Conservation (phyloP, 2,113 vertebrate species). For the Rostratula benghalensis region DNA sequence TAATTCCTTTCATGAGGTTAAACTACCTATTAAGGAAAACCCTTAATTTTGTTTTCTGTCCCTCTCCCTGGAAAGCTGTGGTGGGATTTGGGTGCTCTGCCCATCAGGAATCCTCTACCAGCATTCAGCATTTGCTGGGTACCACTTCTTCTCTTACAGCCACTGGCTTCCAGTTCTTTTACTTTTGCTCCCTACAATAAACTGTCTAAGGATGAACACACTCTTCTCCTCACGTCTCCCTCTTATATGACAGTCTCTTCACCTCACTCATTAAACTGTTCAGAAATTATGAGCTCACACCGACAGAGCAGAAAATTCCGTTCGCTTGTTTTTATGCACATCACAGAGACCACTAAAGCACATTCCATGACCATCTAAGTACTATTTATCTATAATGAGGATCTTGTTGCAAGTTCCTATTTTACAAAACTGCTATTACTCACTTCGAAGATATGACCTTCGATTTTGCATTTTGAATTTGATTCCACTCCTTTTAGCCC, state of each 20-base stretch:
- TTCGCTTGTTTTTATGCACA: neutral
- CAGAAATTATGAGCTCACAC: neutral
- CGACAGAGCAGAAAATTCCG: constrained; percentile 3
- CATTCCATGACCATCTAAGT: neutral
- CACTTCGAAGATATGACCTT: neutral
- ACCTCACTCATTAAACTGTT: neutral
- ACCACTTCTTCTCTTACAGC: neutral
- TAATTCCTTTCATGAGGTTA: neutral
- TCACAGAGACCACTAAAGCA: neutral
- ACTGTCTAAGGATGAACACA: neutral
- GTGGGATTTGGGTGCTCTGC: neutral
- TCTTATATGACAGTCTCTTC: neutral
- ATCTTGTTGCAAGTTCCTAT: neutral
- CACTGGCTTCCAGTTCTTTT: neutral
- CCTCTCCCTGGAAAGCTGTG: neutral
- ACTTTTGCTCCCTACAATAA: neutral
- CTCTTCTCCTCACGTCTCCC: neutral
- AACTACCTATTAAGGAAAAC: neutral
- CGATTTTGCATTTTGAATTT: constrained; percentile 7
- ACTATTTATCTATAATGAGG: constrained; percentile 18
- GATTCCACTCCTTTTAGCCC: constrained; percentile 5
- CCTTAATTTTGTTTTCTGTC: neutral
- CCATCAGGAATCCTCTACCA: neutral
- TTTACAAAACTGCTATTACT: neutral
- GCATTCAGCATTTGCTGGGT: neutral